Percentiles rank a stretch among this genome's conserved stretches.
Evolutionary conservation across 2,888 invertebrate genomes (phyloP).

Genomic region (Psylliodes chrysocephalus): DNA sequence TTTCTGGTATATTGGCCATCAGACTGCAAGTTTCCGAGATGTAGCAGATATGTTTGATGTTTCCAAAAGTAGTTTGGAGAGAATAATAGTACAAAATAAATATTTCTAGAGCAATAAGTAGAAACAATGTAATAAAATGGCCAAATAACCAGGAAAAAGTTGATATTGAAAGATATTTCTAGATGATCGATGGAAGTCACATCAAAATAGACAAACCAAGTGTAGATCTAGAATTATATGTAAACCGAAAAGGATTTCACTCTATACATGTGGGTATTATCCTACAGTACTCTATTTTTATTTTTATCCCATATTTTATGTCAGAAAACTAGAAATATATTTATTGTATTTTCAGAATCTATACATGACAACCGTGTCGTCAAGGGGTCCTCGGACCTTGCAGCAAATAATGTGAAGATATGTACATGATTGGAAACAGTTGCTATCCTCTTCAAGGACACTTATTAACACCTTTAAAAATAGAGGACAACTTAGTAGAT

Average conservation of each 20-base stretch:
- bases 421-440: background rate
- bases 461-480: background rate
- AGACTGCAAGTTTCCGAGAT: constrained; percentile 10
- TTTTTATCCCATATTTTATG: too few relatives aligned
- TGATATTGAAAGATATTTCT: too few relatives aligned
- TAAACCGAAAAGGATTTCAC: too few relatives aligned
- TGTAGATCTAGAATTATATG: too few relatives aligned
- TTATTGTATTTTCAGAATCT: background rate
- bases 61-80: constrained; percentile 18
- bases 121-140: background rate
- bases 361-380: too few relatives aligned
- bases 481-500: too few relatives aligned
- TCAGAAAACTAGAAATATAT: background rate
- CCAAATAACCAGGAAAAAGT: too few relatives aligned
- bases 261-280: too few relatives aligned
- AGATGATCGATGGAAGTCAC: too few relatives aligned
- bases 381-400: too few relatives aligned
- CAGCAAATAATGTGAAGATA: constrained; percentile 1
- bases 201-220: too few relatives aligned
- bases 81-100: background rate
- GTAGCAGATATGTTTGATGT: constrained; percentile 14
- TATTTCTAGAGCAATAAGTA: background rate
- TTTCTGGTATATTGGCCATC: constrained; percentile 6
- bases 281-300: too few relatives aligned
- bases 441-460: constrained; percentile 1